A percentile compares a stretch with the other conserved stretches of the same genome.
Evolutionary conservation across 1,140 invertebrate genomes (phyloP).

Genomic region (Phortica variegata): DNA sequence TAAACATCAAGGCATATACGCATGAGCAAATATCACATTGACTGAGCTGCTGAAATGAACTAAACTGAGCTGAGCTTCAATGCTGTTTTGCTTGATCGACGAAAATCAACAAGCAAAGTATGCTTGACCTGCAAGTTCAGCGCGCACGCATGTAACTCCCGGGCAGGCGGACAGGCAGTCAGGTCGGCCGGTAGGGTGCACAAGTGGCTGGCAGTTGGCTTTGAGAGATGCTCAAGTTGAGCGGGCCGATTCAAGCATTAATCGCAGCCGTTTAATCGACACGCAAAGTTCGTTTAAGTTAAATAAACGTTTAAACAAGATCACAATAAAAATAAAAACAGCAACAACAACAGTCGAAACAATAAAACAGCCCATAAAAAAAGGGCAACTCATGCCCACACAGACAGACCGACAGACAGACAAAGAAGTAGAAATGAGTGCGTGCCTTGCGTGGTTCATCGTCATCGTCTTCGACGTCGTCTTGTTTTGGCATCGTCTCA

Average conservation of each 20-base stretch:
- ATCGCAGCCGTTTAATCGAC: conserved; percentile 53
- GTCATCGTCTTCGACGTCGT: too few species aligned
- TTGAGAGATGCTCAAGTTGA: conserved; percentile 1
- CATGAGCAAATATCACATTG: too few species aligned
- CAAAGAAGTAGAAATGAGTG: neutral
- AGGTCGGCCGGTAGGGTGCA: neutral
- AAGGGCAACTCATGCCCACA: conserved; percentile 1
- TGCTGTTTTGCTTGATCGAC: too few species aligned
- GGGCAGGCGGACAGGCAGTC: neutral
- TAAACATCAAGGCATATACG: too few species aligned
- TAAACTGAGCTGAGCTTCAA: too few species aligned
- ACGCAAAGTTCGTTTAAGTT: conserved; percentile 54
- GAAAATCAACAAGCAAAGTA: too few species aligned
- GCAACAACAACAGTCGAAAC: conserved; percentile 8
- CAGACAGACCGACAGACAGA: neutral
- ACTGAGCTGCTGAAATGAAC: too few species aligned
- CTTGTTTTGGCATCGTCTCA: too few species aligned
- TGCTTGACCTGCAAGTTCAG: conserved; percentile 47
- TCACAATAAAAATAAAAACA: conserved; percentile 19
- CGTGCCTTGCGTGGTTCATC: neutral
- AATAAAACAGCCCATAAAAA: conserved; percentile 29
- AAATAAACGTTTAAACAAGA: conserved; percentile 54
- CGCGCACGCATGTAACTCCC: conserved; percentile 35
- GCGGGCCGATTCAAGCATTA: conserved; percentile 24
- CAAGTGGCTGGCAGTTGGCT: conserved; percentile 18